Percentiles rank a stretch among this genome's conserved stretches.
Evolutionary conservation across 2,113 vertebrate species (phyloP).

Genomic region (Paralichthys olivaceus): DNA sequence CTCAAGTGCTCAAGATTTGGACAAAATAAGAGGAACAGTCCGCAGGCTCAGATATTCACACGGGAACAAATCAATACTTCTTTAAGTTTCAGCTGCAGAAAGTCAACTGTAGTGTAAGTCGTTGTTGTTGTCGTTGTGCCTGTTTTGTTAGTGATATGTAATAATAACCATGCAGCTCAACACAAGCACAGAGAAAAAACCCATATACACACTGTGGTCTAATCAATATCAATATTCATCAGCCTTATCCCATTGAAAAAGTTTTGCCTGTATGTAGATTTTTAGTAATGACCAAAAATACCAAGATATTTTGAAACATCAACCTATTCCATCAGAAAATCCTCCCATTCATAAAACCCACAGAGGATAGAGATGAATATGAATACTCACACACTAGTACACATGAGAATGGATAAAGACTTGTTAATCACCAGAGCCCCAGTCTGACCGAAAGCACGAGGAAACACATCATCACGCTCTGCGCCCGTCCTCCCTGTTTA

Average conservation of each 20-base stretch:
- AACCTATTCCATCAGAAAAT: too few relatives aligned
- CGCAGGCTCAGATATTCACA: background rate
- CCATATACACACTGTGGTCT: background rate
- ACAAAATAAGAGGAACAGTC: too few relatives aligned
- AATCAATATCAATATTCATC: background rate
- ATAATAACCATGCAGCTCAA: too few relatives aligned
- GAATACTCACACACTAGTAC: background rate
- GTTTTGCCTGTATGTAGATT: background rate
- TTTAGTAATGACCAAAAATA: background rate
- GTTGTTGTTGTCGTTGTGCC: background rate
- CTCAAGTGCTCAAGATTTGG: background rate
- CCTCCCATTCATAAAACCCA: too few relatives aligned
- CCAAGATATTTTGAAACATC: too few relatives aligned
- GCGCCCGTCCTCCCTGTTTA: constrained; percentile 49
- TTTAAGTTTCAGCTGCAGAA: background rate
- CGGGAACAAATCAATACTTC: background rate
- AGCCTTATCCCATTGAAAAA: background rate
- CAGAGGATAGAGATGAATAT: too few relatives aligned
- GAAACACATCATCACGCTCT: constrained; percentile 59
- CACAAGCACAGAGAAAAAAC: background rate
- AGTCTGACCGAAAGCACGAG: constrained; percentile 38
- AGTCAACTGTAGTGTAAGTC: too few relatives aligned
- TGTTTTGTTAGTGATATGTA: too few relatives aligned
- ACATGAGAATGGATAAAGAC: too few relatives aligned
- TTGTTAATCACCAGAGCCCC: background rate